phyloP scores from a whole-genome alignment of 2,113 vertebrate species.

The Oryctolagus cuniculus region DNA sequence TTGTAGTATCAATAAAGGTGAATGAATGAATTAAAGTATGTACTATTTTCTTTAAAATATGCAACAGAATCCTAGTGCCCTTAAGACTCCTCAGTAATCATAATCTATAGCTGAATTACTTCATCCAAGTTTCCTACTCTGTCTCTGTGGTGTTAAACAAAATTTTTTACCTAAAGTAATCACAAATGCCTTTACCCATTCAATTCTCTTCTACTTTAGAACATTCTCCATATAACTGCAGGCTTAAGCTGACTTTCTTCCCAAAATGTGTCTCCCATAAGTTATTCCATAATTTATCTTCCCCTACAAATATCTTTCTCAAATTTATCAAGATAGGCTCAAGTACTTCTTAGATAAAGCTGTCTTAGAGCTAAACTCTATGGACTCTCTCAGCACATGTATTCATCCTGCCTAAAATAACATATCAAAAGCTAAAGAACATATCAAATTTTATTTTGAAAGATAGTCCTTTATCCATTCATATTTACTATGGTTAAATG shows the following conservation, averaged over 20 bases:
- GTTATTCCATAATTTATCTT: background rate
- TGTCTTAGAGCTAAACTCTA: background rate
- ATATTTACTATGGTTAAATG: background rate
- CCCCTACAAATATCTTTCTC: background rate
- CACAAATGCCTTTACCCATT: background rate
- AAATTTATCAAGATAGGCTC: background rate
- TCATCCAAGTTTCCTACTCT: background rate
- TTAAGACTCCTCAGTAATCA: background rate
- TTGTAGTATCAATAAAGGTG: background rate
- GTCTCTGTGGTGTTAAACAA: background rate
- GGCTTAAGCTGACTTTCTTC: background rate
- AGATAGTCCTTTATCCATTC: background rate
- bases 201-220: background rate
- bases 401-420: background rate
- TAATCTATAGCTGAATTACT: background rate
- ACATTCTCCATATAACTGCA: background rate
- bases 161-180: background rate
- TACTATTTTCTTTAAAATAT: background rate
- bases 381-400: background rate
- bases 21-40: background rate
- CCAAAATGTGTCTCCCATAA: background rate
- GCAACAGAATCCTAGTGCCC: background rate
- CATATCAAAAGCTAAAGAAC: too few relatives aligned
- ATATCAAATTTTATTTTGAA: background rate
- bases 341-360: background rate